Evolutionary conservation across 2,797 vertebrate species (phyloP).

Genomic region (Hoplostethus mediterraneus): DNA sequence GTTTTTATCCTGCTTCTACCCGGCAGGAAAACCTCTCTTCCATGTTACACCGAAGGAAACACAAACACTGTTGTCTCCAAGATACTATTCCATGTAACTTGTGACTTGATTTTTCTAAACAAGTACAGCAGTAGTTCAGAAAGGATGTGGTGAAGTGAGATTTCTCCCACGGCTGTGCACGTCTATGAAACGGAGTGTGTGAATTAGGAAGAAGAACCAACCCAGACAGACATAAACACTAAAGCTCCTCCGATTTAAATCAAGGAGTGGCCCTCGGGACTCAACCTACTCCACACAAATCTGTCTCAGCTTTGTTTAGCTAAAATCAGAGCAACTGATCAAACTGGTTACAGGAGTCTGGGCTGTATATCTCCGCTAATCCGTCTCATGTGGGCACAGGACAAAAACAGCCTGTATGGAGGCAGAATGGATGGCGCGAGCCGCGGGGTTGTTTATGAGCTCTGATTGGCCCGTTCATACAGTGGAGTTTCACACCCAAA

Average conservation of each 20-base stretch:
- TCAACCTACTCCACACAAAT: neutral
- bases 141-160: neutral
- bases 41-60: no score
- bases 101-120: neutral
- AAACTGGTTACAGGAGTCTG: constrained; percentile 49
- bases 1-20: no score
- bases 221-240: constrained; percentile 1
- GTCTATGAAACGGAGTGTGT: constrained; percentile 19
- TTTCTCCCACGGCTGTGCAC: neutral
- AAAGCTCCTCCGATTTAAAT: constrained; percentile 35
- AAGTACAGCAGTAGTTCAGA: neutral
- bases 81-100: neutral
- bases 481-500: neutral
- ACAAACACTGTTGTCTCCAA: no score
- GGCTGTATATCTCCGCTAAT: constrained; percentile 20
- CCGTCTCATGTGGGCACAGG: constrained; percentile 16
- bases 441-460: constrained; percentile 1
- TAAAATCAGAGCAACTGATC: constrained; percentile 55
- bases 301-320: constrained; percentile 34
- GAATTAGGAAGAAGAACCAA: constrained; percentile 44
- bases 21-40: no score
- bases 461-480: neutral
- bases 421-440: constrained; percentile 1
- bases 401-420: constrained; percentile 21
- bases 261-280: constrained; percentile 39